These are phyloP conservation scores for Gorsachius goisagi DNA, from an alignment of 2,113 vertebrate species.

Conservation along the genomic window DNA sequence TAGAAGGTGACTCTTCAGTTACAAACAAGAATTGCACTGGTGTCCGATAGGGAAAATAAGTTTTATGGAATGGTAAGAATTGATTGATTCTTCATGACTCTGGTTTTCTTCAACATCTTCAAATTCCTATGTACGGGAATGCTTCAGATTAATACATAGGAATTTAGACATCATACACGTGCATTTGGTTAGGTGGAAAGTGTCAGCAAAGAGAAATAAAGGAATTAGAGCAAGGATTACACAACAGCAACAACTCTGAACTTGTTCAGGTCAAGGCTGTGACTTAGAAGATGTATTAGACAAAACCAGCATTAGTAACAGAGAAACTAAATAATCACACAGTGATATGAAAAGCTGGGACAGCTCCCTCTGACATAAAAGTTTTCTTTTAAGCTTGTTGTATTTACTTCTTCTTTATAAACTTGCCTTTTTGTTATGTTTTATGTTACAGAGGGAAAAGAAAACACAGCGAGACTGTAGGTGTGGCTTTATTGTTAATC, in stretches of 20 bases:
- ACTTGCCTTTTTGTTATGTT: background rate
- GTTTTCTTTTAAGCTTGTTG: background rate
- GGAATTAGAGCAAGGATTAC: background rate
- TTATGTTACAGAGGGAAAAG: background rate
- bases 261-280: background rate
- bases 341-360: background rate
- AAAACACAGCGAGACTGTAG: background rate
- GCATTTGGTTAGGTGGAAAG: background rate
- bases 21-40: background rate
- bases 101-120: background rate
- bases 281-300: background rate
- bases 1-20: background rate
- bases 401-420: background rate
- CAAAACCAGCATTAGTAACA: background rate
- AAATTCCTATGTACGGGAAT: background rate
- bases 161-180: background rate
- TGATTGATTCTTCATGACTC: constrained; percentile 37
- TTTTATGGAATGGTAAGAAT: background rate
- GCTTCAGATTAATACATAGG: background rate
- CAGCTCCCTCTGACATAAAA: background rate
- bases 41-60: background rate
- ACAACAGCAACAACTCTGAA: background rate
- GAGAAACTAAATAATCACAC: background rate
- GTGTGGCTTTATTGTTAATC: background rate
- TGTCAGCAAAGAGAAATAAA: background rate